Evolutionary conservation across 2,888 invertebrate genomes (phyloP), one percentile per base, ranked within the genome.

Genomic region (Cheilosia scutellata): DNA sequence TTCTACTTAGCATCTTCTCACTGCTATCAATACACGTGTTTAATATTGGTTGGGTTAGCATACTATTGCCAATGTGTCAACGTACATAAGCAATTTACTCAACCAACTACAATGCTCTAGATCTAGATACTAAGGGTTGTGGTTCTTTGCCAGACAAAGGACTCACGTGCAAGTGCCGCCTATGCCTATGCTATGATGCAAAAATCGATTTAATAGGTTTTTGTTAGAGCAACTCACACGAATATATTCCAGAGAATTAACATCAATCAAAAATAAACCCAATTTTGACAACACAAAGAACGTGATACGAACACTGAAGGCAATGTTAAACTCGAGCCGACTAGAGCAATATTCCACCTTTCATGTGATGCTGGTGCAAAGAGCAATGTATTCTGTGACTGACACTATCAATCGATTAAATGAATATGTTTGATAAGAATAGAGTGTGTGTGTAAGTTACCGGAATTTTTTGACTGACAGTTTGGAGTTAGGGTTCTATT

Each of bases 231-330:
- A 42, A 44, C 58, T 42, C 42, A 60, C 27, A 60, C 16, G 60
- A 27, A 29, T 42, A 27, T 42, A 60, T 60, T 29, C 60, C 16
- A 4, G 2, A 29, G 60, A n/a, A 60, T 60, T 60, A 60, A 47
- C 63, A 63, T 63, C 63, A 47, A 63, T 63, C 63, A 63, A 33
- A 63, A 33, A 33, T 33, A 63, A 63, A 49, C 33, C 49, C 63
- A 63, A 63, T 49, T 63, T 63, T 63, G 63, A 63, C 63, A 63
- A 49, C 16, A 63, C 25, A 49, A 6, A 29, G 31, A 49, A 20
- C 31, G 25, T 33, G 25, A 63, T 63, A 33, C 63, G 7, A 13
- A 49, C 42, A 16, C 27, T 60, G 27, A 42, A 42, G 60, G 27
- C 29, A 4, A 37, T 58, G 58, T 40, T 37, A 25, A 58, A 13